Conservation (phyloP, 1,140 invertebrate species). For the Microplitis mediator region DNA sequence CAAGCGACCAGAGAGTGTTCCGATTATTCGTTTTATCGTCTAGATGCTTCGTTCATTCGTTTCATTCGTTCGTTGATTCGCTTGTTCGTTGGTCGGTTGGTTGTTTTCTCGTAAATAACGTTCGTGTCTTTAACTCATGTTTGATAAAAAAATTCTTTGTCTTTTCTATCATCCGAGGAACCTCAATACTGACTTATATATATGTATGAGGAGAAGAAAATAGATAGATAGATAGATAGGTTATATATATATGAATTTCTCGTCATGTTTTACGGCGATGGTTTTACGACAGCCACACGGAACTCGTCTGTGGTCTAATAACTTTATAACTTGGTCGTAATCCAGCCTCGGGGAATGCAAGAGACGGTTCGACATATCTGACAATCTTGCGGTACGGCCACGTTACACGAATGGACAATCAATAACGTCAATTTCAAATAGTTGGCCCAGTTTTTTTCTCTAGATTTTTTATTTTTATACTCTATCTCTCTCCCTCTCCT, state of each 20-base stretch:
- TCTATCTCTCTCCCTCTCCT: too few relatives aligned
- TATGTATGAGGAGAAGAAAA: too few relatives aligned
- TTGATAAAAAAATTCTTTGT: neutral
- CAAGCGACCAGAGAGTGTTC: constrained; percentile 9
- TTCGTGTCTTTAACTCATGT: constrained; percentile 32
- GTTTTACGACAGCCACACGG: constrained; percentile 10
- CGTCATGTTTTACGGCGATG: neutral
- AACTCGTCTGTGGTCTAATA: constrained; percentile 13
- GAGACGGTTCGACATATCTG: constrained; percentile 7
- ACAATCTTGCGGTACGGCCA: constrained; percentile 3
- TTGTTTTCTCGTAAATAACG: constrained; percentile 45
- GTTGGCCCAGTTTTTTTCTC: neutral
- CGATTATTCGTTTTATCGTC: neutral
- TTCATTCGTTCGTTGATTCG: neutral
- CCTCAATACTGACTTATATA: too few relatives aligned
- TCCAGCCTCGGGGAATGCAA: constrained; percentile 8
- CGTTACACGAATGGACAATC: constrained; percentile 3
- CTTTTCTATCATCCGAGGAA: neutral
- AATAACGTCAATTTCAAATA: constrained; percentile 3
- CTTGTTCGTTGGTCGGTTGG: neutral
- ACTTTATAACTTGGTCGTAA: constrained; percentile 16
- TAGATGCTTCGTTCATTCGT: neutral
- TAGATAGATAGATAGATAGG: too few relatives aligned
- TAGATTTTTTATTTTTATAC: too few relatives aligned
- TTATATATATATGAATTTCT: neutral